Base-by-base conservation (phyloP, 2,888 invertebrate genomes). In the Sphaerophoria taeniata region DNA sequence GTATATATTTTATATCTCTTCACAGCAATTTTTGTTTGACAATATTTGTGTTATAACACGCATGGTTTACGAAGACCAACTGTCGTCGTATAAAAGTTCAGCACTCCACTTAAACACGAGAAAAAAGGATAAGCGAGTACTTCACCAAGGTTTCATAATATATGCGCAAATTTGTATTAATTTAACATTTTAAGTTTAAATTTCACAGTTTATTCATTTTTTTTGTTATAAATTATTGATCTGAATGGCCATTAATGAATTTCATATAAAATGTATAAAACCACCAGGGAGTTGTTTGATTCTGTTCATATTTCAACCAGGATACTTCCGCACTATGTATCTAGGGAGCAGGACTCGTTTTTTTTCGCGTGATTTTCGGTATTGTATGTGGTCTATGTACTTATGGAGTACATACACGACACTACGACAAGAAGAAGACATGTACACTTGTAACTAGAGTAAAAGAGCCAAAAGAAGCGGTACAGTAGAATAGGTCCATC, bases 401-500 rank as follows among this genome's bases (percentile, higher is more conserved):
- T 77, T 75, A 33, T 63, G 63, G 56, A 81, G 76, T 73, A 77
- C 77, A 77, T 86, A 86, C 34, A 86, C 74, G 73, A 77, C 86
- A 82, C 86, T 70, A 86, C 82, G 77, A 78, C 77, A 65, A 67
- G 49, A 49, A 67, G 77, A 74, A 67, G 71, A 69, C 63, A 31
- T 70, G 71, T 79, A 74, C 65, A 65, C 83, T 78, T 74, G 76
- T 70, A 73, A 81, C 70, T 60, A 60, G 85, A 76, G 85, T 76
- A 77, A 81, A 69, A 73, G 81, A 85, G 81, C 73, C 69, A 85
- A 76, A 76, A 43, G 63, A 69, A 80, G 73, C 72, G 81, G 72
- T 76, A 76, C 81, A 85, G 71, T 60, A 81, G 81, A 80, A 85
- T 81, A 81, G 85, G 85, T 85, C 85, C 85, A 85, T 85, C 85